Evolutionary conservation across 2,888 invertebrate species (phyloP), one percentile per base, ranked within the genome.

Genomic region (Parthenolecanium corni): DNA sequence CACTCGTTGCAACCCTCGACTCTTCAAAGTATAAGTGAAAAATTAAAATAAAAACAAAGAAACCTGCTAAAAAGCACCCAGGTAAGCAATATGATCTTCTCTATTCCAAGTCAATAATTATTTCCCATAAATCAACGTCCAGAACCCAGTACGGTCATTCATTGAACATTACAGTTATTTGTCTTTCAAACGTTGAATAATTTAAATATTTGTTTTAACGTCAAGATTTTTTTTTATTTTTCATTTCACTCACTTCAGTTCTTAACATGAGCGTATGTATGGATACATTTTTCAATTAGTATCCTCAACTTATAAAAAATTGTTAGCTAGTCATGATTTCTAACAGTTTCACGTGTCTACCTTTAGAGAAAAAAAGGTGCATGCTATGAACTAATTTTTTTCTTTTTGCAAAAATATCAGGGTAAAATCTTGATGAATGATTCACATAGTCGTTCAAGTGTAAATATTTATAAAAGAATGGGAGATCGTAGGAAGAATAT

Each of bases 91-190:
- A 58, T 49, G 58, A 58, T 58, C 58, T 58, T 36, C 49, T 31
- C 31, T 31, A 31, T 31, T 31, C 38, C 36, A 16, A 58, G 58
- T 58, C 58, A 49, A 58, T 58, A 58, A 58, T 58, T 36, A 38
- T 58, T 49, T 58, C 49, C 49, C 58, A 58, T 58, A 58, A 25
- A 49, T 58, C 58, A 58, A 58, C 21, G 58, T 58, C 58, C 49
- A 6, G 14, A 38, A 46, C 14, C 31, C 49, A 46, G 46, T 51
- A 46, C 46, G 47, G 49, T 49, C 58, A 58, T 49, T 58, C 47
- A 49, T 58, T 46, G 58, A 58, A 58, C 47, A 23, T 31, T 47
- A 36, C 20, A 47, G 6, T 47, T 51, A 20, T 20, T 47, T 57
- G 44, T 44, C 31, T 44, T 44, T 31, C 23, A 51, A 40, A 40